Conservation (phyloP, 1,140 invertebrate species). For the Formica exsecta region DNA sequence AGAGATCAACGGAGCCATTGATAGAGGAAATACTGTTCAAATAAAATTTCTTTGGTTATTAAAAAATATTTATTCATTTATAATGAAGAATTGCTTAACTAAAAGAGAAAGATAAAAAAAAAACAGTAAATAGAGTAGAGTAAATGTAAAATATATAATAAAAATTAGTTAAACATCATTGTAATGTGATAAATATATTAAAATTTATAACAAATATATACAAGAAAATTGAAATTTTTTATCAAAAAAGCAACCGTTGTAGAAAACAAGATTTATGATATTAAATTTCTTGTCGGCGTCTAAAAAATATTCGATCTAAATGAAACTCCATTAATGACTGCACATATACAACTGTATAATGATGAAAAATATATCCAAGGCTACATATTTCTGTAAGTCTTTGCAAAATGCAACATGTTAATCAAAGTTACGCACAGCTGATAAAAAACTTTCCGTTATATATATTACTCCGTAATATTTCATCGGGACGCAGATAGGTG, state of each 20-base stretch:
- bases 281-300: neutral
- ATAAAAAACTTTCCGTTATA: neutral
- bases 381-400: neutral
- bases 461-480: neutral
- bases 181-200: neutral
- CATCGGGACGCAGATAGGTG: neutral
- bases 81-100: neutral
- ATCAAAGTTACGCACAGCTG: slow-evolving; percentile 1
- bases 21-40: neutral
- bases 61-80: neutral
- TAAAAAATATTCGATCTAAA: neutral
- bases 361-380: neutral
- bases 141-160: neutral
- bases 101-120: neutral
- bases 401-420: neutral
- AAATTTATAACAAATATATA: neutral
- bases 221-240: slow-evolving; percentile 2
- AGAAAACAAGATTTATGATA: neutral
- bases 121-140: neutral
- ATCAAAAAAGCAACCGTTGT: neutral
- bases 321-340: neutral
- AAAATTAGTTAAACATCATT: neutral
- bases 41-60: neutral
- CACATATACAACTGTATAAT: neutral
- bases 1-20: neutral